Evolutionary conservation across 2,113 vertebrate genomes (phyloP), one percentile per base, ranked within the genome.

Genomic region (Sciurus niger): DNA sequence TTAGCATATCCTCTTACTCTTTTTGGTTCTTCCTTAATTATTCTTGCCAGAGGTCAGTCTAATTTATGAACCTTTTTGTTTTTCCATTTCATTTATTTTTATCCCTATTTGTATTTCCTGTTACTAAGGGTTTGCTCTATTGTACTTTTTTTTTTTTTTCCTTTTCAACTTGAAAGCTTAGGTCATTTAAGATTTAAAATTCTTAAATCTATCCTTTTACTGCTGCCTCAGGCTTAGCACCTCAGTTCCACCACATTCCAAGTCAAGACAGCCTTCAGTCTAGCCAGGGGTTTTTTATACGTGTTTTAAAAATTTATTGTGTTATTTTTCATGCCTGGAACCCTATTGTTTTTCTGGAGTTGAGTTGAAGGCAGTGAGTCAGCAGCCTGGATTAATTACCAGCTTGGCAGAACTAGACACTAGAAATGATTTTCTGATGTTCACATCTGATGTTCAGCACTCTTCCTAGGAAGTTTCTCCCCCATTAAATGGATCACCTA

Each of bases 381-480:
- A 84, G 58, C 46, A 72, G 8, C 55, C 43, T 90, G 67, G 24
- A 9, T 9, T 70, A 65, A 93, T 84, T 84, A 46, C 13, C 30
- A 80, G 70, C 16, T 90, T 84, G 9, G n/a, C 11, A 96, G 34
- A 32, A 94, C 40, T 70, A 46, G 32, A 92, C 84, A 87, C 55
- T 94, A 79, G 90, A 90, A 96, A 58, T 43, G 70, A 97, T 67
- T 90, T 93, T 93, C 24, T 87, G 55, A 84, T 13, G 46, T 80
- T 88, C 46, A 86, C 17, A 63, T 48, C 60, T 86, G 43, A 96
- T 40, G 60, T 60, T 83, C 80, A 80, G 3, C 11, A 94, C 76
- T 90, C 70, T 79, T 86, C 9, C 43, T 18, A 80, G 20, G 37
- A 85, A 88, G 20, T 60, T 96, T 84, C 14, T 77, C 53, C 68